These are phyloP conservation scores for Drosophila melanica DNA, from an alignment of 1,140 invertebrate genomes.

Conservation along the genomic window DNA sequence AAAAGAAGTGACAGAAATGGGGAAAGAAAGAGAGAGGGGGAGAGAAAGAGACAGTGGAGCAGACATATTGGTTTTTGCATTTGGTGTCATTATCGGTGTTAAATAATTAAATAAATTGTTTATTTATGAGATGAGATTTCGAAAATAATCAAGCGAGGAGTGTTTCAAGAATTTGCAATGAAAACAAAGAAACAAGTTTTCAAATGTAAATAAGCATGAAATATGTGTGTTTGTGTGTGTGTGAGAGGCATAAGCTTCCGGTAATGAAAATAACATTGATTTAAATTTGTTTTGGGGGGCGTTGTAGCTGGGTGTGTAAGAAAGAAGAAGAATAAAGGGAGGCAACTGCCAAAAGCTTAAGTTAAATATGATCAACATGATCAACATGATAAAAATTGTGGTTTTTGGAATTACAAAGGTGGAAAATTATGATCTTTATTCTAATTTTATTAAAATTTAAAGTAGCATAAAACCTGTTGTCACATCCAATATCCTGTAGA, in stretches of 20 bases:
- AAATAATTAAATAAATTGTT: constrained; percentile 43
- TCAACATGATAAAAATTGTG: too few species aligned
- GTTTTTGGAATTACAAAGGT: too few species aligned
- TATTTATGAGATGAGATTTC: constrained; percentile 48
- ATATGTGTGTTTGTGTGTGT: background rate
- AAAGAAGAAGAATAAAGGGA: background rate
- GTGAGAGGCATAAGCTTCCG: constrained; percentile 46
- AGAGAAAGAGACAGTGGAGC: constrained; percentile 8
- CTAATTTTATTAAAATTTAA: background rate
- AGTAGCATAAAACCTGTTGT: background rate
- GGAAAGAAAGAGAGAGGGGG: background rate
- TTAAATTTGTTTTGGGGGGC: constrained; percentile 12
- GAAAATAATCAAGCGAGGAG: constrained; percentile 51
- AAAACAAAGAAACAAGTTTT: constrained; percentile 49
- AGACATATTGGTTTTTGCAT: constrained; percentile 47
- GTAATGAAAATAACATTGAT: constrained; percentile 49
- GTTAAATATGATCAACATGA: background rate
- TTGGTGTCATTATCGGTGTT: constrained; percentile 38
- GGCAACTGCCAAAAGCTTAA: constrained; percentile 1
- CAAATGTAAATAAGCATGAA: constrained; percentile 14
- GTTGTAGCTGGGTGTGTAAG: background rate
- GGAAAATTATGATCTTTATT: too few species aligned
- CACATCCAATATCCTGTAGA: constrained; percentile 23
- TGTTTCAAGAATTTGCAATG: constrained; percentile 36
- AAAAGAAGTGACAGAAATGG: constrained; percentile 1